These are phyloP conservation scores for Neria commutata DNA, from an alignment of 2,888 invertebrate species.

Conservation along the genomic window DNA sequence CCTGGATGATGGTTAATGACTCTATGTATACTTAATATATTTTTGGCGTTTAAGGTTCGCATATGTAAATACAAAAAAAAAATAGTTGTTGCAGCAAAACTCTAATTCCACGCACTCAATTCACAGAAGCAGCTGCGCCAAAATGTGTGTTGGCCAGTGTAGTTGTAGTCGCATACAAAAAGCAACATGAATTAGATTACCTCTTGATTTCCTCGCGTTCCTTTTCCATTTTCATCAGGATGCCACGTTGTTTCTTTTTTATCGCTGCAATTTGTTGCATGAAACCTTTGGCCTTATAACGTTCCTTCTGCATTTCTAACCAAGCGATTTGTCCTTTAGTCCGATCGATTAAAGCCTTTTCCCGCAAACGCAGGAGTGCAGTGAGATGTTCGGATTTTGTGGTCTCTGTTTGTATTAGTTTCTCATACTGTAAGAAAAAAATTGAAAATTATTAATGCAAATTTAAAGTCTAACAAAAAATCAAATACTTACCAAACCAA, in stretches of 20 bases:
- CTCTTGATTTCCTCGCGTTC: conserved; percentile 73
- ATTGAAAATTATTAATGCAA: conserved; percentile 4
- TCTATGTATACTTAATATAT: too few relatives aligned
- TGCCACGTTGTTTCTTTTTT: conserved; percentile 72
- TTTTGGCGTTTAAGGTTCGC: too few relatives aligned
- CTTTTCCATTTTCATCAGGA: conserved; percentile 70
- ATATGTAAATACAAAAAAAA: too few relatives aligned
- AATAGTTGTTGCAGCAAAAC: too few relatives aligned
- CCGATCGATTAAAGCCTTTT: conserved; percentile 71
- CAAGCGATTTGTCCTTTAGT: conserved; percentile 70
- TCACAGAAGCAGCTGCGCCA: too few relatives aligned
- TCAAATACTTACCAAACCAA: conserved; percentile 47
- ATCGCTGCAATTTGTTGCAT: conserved; percentile 66
- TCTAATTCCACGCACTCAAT: too few relatives aligned
- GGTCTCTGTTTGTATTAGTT: conserved; percentile 73
- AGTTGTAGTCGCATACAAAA: too few relatives aligned
- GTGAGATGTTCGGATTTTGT: conserved; percentile 70
- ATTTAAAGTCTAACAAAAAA: background rate
- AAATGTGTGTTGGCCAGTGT: too few relatives aligned
- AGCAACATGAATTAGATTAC: conserved; percentile 55
- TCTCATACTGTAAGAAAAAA: conserved; percentile 63
- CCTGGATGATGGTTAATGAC: too few relatives aligned
- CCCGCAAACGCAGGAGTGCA: conserved; percentile 70
- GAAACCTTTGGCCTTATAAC: conserved; percentile 65
- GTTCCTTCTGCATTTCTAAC: conserved; percentile 72